Conservation (phyloP, 2,797 vertebrate species). For the Hirundo rustica region DNA sequence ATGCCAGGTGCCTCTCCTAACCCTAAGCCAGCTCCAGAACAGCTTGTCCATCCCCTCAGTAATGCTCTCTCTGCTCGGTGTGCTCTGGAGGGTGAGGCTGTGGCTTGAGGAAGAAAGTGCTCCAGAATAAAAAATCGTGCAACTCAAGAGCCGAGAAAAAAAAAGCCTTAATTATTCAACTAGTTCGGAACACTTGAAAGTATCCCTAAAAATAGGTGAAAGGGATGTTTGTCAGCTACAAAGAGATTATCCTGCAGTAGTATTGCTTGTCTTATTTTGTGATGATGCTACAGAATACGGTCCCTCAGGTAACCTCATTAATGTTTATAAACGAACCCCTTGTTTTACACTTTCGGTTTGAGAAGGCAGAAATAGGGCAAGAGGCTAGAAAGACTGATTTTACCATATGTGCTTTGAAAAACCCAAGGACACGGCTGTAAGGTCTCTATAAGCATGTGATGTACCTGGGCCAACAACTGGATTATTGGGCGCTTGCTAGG, state of each 20-base stretch:
- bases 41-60: neutral
- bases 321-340: slow-evolving; percentile 52
- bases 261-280: slow-evolving; percentile 48
- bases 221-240: slow-evolving; percentile 52
- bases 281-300: slow-evolving; percentile 62
- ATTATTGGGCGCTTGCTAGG: neutral
- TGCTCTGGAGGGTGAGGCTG: neutral
- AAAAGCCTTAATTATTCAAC: slow-evolving; percentile 52
- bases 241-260: slow-evolving; percentile 53
- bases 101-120: neutral
- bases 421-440: neutral
- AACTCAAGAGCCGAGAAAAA: neutral
- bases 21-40: neutral
- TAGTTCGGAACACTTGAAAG: slow-evolving; percentile 56
- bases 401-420: neutral
- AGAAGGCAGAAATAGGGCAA: slow-evolving; percentile 39
- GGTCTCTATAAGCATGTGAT: neutral
- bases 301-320: slow-evolving; percentile 65
- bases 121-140: neutral
- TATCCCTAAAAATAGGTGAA: slow-evolving; percentile 67
- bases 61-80: neutral
- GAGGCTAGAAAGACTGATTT: neutral
- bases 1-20: neutral
- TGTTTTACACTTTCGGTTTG: neutral
- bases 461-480: neutral